Evolutionary conservation across 2,113 vertebrate genomes (phyloP).

Genomic region (Mirza zaza): DNA sequence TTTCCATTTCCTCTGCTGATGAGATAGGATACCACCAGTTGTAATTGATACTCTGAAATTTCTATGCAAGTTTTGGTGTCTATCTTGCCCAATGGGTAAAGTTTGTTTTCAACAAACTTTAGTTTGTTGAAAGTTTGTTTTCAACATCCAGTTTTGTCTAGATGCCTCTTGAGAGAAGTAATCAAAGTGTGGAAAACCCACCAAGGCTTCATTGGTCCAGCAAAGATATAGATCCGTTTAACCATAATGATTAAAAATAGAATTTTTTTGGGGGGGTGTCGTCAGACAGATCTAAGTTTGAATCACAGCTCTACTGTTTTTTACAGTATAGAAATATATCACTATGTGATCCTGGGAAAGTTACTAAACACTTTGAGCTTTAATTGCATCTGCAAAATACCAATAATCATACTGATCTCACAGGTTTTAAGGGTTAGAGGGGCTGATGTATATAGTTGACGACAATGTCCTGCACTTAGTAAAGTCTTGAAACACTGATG

Average conservation of each 20-base stretch:
- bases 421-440: background rate
- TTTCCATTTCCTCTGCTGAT: background rate
- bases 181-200: background rate
- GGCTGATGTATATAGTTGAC: background rate
- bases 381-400: background rate
- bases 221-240: background rate
- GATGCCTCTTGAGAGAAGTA: background rate
- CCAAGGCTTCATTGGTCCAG: background rate
- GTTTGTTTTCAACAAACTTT: background rate
- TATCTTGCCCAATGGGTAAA: background rate
- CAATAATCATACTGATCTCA: background rate
- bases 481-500: background rate
- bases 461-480: background rate
- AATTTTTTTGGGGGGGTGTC: background rate
- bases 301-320: background rate
- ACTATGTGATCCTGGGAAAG: background rate
- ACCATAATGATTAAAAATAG: background rate
- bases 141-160: background rate
- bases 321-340: background rate
- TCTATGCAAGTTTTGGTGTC: background rate
- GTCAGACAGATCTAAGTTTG: background rate
- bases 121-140: background rate
- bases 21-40: background rate
- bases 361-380: background rate
- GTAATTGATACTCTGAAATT: background rate